Evolutionary conservation across 2,888 invertebrate genomes (phyloP).

Genomic region (Epinotia bilunana): DNA sequence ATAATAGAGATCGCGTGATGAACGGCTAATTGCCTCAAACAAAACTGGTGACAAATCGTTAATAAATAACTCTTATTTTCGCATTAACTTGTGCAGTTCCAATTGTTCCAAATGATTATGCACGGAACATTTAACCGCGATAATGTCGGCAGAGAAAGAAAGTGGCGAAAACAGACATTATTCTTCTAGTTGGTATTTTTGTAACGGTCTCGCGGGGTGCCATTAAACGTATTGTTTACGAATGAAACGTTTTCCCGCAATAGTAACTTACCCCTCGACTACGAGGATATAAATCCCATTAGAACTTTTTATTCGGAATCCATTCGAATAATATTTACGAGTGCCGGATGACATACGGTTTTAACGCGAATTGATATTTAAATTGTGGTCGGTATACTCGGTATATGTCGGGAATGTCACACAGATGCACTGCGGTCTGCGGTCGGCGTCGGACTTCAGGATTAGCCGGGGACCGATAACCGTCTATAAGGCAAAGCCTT

Average conservation of each 20-base stretch:
- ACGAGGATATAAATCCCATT: constrained; percentile 7
- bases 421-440: constrained; percentile 70
- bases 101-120: constrained; percentile 6
- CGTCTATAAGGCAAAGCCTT: neutral
- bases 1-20: constrained; percentile 49
- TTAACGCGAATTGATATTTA: constrained; percentile 60
- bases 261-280: neutral
- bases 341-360: neutral
- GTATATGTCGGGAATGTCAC: constrained; percentile 45
- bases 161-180: constrained; percentile 19
- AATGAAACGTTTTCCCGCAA: constrained; percentile 1
- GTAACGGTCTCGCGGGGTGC: neutral
- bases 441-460: constrained; percentile 50
- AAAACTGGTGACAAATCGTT: constrained; percentile 48
- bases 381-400: constrained; percentile 62
- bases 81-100: constrained; percentile 29
- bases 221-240: constrained; percentile 14
- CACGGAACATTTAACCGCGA: constrained; percentile 2
- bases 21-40: constrained; percentile 45
- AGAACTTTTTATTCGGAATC: constrained; percentile 8
- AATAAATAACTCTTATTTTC: constrained; percentile 40
- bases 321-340: constrained; percentile 23
- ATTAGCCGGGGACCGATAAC: constrained; percentile 3
- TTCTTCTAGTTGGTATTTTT: constrained; percentile 9
- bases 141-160: constrained; percentile 8